Conservation (phyloP, 2,113 vertebrate genomes). For the Platysteira castanea region DNA sequence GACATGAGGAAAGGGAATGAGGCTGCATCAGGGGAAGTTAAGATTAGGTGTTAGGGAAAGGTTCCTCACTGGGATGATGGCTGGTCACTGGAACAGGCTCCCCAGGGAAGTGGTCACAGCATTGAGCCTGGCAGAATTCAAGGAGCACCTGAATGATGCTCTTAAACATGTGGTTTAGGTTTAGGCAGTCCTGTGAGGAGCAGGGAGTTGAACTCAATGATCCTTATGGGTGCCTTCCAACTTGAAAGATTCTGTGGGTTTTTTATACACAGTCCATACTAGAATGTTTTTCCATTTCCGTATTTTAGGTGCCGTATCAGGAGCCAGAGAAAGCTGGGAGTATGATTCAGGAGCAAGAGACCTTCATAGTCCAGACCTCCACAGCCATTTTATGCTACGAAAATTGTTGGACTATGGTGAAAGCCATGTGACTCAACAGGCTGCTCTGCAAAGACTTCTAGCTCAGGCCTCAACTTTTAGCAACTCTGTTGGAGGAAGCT, state of each 20-base stretch:
- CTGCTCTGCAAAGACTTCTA: conserved; percentile 67
- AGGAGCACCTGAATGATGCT: rapidly evolving
- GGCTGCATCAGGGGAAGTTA: neutral
- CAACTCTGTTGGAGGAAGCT: conserved; percentile 64
- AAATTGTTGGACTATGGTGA: conserved; percentile 51
- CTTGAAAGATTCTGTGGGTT: neutral
- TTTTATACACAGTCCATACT: neutral
- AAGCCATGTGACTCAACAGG: conserved; percentile 40
- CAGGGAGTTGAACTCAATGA: rapidly evolving
- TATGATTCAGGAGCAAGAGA: conserved; percentile 79
- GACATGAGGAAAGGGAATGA: neutral
- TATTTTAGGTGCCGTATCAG: conserved; percentile 70
- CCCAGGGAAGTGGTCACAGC: rapidly evolving
- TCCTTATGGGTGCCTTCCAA: neutral
- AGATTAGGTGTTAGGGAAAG: neutral
- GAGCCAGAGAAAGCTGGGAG: conserved; percentile 80
- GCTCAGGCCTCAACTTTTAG: conserved; percentile 32
- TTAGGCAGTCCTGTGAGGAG: neutral
- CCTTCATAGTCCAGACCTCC: conserved; percentile 76
- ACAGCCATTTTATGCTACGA: conserved; percentile 43
- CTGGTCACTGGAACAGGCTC: neutral
- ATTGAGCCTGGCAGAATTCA: neutral
- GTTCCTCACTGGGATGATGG: neutral
- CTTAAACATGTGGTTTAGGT: neutral
- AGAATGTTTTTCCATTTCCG: conserved; percentile 7